Base-by-base conservation (phyloP, 2,797 vertebrate genomes). In the Carduelis carduelis region DNA sequence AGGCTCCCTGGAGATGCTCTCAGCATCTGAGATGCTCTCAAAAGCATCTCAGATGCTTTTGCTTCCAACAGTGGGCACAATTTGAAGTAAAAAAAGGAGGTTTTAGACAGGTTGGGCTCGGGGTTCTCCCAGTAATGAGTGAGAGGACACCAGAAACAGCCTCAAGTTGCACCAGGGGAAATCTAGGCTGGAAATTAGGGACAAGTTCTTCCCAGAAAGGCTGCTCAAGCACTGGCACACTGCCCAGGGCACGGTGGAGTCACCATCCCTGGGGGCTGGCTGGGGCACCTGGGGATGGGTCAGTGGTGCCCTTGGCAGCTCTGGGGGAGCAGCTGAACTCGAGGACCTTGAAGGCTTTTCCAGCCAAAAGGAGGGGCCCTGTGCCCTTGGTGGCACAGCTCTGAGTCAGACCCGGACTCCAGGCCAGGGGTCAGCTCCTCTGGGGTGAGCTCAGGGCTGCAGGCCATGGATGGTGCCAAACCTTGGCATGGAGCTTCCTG, bases 51-150 rank as follows among this genome's bases (percentile, higher is more conserved):
- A 27, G 56, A 7, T 37, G 27, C 7, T 80, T 87, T 74, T 70
- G 35, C 27, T 13, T 83, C 50, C 47, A 63, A 30, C 47, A 66
- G 12, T 20, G 24, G 55, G 14, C 35, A 53, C 14, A 28, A 32
- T 55, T n/a, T 47, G 76, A 61, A 80, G n/a, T 57, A 2, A 28
- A 66, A 60, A 59, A 53, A 8, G 44, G 34, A 39, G 11, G 7
- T 12, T 59, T 27, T 32, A 44, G 32, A 32, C 17, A 22, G 17
- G 8, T 24, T 11, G 11, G 13, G 20, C 34, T 47, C 0, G 0
- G 20, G 24, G 23, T n/a, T 50, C 27, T 79, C 52, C 20, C 37
- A 37, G 28, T 37, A 6, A 52, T 4, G 17, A 52, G 44, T 39
- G 46, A 52, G 11, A 59, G 68, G 24, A 65, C 8, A 56, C 43